Evolutionary conservation across 2,888 invertebrate genomes (phyloP).

Genomic region (Xylocampa areola): DNA sequence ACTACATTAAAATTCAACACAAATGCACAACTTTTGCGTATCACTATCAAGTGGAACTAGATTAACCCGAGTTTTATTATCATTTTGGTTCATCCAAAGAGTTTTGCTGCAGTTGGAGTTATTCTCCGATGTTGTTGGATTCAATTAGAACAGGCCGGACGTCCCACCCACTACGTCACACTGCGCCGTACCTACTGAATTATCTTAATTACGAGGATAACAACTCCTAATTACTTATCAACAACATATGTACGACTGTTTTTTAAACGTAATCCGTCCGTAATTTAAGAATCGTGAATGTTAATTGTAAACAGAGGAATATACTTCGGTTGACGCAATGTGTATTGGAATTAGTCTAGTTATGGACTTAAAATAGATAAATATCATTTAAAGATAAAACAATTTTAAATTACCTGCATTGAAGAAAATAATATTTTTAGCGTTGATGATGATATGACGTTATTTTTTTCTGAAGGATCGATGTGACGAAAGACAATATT

Average conservation of each 20-base stretch:
- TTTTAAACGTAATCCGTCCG: constrained; percentile 35
- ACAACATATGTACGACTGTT: constrained; percentile 63
- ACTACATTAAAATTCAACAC: constrained; percentile 20
- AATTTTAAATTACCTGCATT: too few species aligned
- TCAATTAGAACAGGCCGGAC: constrained; percentile 70
- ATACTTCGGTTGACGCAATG: background rate
- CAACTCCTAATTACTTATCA: constrained; percentile 73
- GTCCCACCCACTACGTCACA: constrained; percentile 60
- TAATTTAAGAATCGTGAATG: constrained; percentile 21
- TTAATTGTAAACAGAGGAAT: constrained; percentile 12
- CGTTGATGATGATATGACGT: too few species aligned
- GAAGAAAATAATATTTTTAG: too few species aligned
- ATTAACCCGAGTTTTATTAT: constrained; percentile 24
- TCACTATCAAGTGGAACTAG: constrained; percentile 14
- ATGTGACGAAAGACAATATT: too few species aligned
- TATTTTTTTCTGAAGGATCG: too few species aligned
- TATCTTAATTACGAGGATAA: constrained; percentile 76
- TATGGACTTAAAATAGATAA: constrained; percentile 32
- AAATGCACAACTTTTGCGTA: constrained; percentile 23
- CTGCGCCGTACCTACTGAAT: constrained; percentile 72
- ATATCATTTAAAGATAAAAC: too few species aligned
- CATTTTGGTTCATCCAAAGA: constrained; percentile 56
- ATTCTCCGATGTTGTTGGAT: constrained; percentile 73
- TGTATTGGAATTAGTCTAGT: constrained; percentile 23
- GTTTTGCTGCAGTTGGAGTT: constrained; percentile 69